Conservation (phyloP, 2,888 invertebrate genomes). For the Lamproptera curius region DNA sequence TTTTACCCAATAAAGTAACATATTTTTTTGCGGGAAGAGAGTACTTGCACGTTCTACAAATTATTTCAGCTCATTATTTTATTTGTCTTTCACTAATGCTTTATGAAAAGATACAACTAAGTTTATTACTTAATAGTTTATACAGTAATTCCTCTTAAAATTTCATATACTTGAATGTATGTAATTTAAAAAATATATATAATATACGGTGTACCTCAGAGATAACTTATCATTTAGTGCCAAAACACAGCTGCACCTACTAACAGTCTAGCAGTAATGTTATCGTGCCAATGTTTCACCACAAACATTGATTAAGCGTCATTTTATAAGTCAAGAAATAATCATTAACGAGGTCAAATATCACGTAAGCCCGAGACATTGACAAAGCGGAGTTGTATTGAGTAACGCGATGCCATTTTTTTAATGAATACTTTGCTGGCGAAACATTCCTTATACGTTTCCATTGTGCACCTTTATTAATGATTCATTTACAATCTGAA, state of each 20-base stretch:
- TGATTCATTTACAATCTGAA: neutral
- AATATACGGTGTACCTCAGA: neutral
- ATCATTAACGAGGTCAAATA: constrained; percentile 2
- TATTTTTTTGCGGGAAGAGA: no score
- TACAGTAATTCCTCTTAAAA: neutral
- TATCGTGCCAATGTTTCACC: no score
- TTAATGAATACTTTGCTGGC: constrained; percentile 2
- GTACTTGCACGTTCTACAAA: no score
- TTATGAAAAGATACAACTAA: no score
- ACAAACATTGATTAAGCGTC: no score
- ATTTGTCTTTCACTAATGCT: no score
- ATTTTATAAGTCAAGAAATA: neutral
- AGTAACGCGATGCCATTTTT: constrained; percentile 2
- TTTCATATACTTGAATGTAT: neutral
- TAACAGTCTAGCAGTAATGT: no score
- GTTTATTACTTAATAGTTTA: no score
- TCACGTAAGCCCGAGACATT: constrained; percentile 1
- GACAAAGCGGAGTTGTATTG: constrained; percentile 7
- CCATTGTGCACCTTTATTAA: no score
- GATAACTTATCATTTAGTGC: neutral
- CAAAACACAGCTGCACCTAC: neutral
- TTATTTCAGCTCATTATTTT: no score
- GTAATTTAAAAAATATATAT: neutral
- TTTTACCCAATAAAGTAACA: no score
- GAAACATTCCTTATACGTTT: no score